Evolutionary conservation across 2,797 vertebrate genomes (phyloP), one percentile per base, ranked within the genome.

Genomic region (Neostethus bicornis): DNA sequence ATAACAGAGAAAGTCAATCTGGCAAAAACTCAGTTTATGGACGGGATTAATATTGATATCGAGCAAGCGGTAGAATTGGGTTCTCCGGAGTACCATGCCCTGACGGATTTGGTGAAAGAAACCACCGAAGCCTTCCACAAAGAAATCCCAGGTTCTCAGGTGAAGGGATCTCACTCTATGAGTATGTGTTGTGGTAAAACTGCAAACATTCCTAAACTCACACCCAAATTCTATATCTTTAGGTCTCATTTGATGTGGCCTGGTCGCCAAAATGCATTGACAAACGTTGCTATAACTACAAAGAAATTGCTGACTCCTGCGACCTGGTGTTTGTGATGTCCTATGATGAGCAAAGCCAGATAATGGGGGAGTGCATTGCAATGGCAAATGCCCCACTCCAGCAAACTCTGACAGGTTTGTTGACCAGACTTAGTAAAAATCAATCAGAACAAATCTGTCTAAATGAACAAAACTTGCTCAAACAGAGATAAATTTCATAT

Each of bases 291-390:
- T 98, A 98, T 64, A 94, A 98, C 85, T 96, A 98, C 42, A 79
- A 88, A 21, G 82, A 82, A 48, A 96, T 98, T 60, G 96, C 96
- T 14, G 84, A 93, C 21, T 92, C 92, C 63, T 96, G 94, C 49
- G 96, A 99, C 89, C 92, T 98, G 78, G 61, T 98, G 41, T 98
- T 99, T 77, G 96, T 98, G 60, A 99, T 98, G 97, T 98, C 96
- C 2, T 98, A 98, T 0, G 96, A 98, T 42, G 95, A 96, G 70
- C 95, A 95, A 86, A 97, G 95, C 84, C 96, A 96, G 85, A 91
- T 96, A 71, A 90, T 82, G 85, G 93, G 91, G 21, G 91, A 95
- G 51, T 98, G 97, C 73, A 78, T 93, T 61, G 97, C 95, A 20
- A 95, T 91, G 91, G 95, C 95, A 43, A 99, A 97, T 54, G 93